phyloP scores from a whole-genome alignment of 2,113 vertebrate species.

The Pampusana beccarii region DNA sequence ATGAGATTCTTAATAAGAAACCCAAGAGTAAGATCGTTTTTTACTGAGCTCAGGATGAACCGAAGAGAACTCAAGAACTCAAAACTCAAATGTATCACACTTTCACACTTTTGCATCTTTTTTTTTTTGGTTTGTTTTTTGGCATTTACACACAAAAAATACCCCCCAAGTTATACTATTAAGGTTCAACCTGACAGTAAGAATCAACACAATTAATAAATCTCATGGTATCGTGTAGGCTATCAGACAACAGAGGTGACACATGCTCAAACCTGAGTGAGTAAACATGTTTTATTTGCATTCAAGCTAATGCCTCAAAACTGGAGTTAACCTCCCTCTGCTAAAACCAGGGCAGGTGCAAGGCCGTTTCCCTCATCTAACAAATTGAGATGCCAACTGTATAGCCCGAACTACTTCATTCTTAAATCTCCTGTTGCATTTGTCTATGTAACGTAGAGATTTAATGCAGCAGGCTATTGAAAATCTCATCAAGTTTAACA shows the following conservation, averaged over 20 bases:
- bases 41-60: background rate
- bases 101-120: background rate
- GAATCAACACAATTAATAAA: background rate
- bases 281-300: constrained; percentile 41
- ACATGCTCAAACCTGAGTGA: background rate
- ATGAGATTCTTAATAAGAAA: background rate
- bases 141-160: background rate
- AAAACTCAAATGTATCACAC: background rate
- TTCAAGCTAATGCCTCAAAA: background rate
- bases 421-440: background rate
- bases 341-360: constrained; percentile 1
- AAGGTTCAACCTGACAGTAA: background rate
- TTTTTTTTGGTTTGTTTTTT: background rate
- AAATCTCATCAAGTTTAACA: constrained; percentile 9
- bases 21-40: background rate
- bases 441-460: background rate
- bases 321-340: background rate
- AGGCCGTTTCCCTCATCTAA: background rate
- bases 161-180: background rate
- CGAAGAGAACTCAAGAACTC: background rate
- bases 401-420: background rate
- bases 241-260: background rate
- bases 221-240: background rate
- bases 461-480: background rate
- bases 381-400: background rate